phyloP scores from a whole-genome alignment of 2,113 vertebrate species.

The Eclectus roratus region DNA sequence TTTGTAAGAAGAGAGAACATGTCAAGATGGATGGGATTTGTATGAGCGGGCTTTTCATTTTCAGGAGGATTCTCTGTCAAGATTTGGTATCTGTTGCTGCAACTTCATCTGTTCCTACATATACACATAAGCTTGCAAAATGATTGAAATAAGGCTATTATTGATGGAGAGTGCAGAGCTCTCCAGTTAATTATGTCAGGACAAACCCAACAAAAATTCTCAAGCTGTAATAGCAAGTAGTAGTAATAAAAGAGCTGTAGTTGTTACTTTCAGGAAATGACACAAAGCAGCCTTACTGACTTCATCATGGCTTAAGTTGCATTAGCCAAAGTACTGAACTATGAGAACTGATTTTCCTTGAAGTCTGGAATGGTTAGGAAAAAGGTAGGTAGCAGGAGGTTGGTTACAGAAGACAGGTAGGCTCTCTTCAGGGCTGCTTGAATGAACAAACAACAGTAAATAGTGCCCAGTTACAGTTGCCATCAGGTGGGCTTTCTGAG shows the following conservation, averaged over 20 bases:
- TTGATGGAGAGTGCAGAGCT: not conserved
- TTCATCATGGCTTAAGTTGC: not conserved
- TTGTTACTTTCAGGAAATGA: conserved; percentile 29
- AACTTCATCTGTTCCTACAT: not conserved
- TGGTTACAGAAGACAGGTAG: not conserved
- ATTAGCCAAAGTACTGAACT: conserved; percentile 16
- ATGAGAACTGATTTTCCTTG: conserved; percentile 20
- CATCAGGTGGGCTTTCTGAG: not conserved
- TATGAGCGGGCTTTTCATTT: not conserved
- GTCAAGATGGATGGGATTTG: not conserved
- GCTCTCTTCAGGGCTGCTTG: not conserved
- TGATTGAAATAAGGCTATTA: not conserved
- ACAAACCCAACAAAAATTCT: not conserved
- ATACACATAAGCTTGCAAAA: not conserved
- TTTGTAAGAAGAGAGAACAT: not conserved
- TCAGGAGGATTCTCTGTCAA: not conserved
- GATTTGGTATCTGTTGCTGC: not conserved
- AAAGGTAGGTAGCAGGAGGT: not conserved
- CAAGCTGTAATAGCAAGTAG: not conserved
- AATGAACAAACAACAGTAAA: not conserved
- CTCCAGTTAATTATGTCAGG: not conserved
- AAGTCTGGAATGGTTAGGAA: not conserved
- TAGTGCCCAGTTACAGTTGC: not conserved
- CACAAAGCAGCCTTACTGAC: not conserved
- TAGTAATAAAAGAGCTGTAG: conserved; percentile 1